Evolutionary conservation across 2,797 vertebrate species (phyloP), one percentile per base, ranked within the genome.

Genomic region (Rhodeus uyekii): DNA sequence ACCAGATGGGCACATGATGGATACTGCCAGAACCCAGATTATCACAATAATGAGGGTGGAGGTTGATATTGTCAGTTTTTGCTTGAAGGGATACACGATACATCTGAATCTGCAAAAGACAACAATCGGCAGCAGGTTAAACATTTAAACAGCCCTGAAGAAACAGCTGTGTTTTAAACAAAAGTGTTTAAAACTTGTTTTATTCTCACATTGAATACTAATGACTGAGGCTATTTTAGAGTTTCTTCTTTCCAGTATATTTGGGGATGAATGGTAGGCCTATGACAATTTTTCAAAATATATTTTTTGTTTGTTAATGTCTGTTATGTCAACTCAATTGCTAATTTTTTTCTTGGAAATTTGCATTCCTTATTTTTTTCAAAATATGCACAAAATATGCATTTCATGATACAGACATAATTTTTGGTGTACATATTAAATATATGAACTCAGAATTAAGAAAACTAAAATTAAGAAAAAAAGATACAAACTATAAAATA

Each of bases 41-140:
- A 95, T 84, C 0, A 89, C 85, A 5, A 98, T 92, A 44, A 95
- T 94, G 78, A 95, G 16, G 0, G 93, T 88, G 0, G 96, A 95
- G 0, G 94, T 93, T 78, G 95, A 92, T 46, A 96, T 73, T n/a
- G 92, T 95, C 88, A 97, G 90, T 91, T 98, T 98, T 75, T 95
- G 96, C 87, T 97, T 98, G 90, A 99, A 98, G 0, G 97, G 97
- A 64, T 97, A 95, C 78, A 97, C 94, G 0, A 97, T 95, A 90
- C 96, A 96, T 36, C 94, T 89, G 90, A 98, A 98, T 90, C 97
- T 98, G 93, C 0, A 85, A 90, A 79, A 38, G n/a, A 86, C 32
- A 14, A 36, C 12, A 69, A 61, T 4, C 22, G 13, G 46, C 71
- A 75, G 27, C 22, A 61, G 3, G 19, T 61, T 29, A 68, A 39